These are phyloP conservation scores for Oreochromis spilurus DNA, from an alignment of 2,113 vertebrate species.

Conservation along the genomic window DNA sequence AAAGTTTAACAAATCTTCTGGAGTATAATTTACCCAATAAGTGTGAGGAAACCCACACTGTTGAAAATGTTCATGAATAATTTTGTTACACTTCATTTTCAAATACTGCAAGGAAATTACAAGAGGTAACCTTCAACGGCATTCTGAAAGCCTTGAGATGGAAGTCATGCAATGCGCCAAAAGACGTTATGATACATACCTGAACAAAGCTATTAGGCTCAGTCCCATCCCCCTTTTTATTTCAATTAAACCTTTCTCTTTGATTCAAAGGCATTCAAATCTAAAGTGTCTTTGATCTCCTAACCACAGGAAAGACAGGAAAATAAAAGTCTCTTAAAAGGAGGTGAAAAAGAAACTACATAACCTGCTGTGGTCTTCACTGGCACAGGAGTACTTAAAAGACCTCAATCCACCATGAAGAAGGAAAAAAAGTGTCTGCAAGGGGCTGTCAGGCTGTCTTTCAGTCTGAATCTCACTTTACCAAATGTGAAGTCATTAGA, in stretches of 20 bases:
- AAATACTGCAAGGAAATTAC: constrained; percentile 8
- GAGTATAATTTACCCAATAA: constrained; percentile 26
- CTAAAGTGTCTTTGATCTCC: constrained; percentile 62
- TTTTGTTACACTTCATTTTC: constrained; percentile 43
- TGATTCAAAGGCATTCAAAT: constrained; percentile 58
- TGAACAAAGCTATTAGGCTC: constrained; percentile 30
- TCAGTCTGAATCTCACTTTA: constrained; percentile 35
- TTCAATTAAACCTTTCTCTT: constrained; percentile 65
- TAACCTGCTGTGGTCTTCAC: constrained; percentile 38
- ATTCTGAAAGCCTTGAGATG: constrained; percentile 25
- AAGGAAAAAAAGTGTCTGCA: constrained; percentile 63
- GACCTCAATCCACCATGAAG: constrained; percentile 68
- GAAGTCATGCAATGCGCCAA: constrained; percentile 28
- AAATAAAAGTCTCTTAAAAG: constrained; percentile 47
- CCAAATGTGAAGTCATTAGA: constrained; percentile 42
- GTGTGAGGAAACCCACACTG: not conserved
- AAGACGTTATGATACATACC: constrained; percentile 43
- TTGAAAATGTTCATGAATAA: constrained; percentile 50
- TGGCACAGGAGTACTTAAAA: constrained; percentile 34
- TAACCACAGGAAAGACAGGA: constrained; percentile 46
- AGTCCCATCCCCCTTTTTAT: constrained; percentile 36
- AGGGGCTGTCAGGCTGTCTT: constrained; percentile 63
- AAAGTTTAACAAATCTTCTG: constrained; percentile 15
- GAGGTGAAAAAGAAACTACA: constrained; percentile 25
- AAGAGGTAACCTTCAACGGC: not conserved